phyloP scores from a whole-genome alignment of 2,888 invertebrate species.

The Melinaea marsaeus region DNA sequence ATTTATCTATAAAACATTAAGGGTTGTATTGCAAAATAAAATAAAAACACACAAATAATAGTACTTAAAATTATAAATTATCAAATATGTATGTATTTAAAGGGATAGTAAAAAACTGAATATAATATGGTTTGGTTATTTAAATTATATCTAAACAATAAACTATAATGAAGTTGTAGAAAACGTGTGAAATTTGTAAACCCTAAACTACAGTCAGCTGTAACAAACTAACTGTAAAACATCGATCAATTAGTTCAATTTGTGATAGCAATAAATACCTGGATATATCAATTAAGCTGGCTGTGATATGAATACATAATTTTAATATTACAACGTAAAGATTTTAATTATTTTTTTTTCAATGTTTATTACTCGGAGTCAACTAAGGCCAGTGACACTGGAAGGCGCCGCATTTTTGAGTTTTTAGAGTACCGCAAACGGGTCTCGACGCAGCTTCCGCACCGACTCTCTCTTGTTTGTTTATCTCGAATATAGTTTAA shows the following conservation, averaged over 20 bases:
- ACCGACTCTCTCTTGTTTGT: conserved; percentile 24
- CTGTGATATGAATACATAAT: conserved; percentile 22
- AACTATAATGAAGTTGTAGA: not conserved
- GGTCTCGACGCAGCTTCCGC: conserved; percentile 31
- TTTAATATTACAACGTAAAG: conserved; percentile 25
- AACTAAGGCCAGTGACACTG: conserved; percentile 65
- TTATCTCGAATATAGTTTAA: conserved; percentile 11
- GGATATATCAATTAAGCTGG: conserved; percentile 30
- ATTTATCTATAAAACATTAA: too few relatives aligned
- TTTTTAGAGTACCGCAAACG: conserved; percentile 36
- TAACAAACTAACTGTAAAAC: conserved; percentile 19
- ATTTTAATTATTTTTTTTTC: conserved; percentile 34
- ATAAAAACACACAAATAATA: too few relatives aligned
- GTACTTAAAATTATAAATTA: too few relatives aligned
- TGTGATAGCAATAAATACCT: conserved; percentile 26
- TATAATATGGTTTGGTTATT: too few relatives aligned
- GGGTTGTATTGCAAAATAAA: too few relatives aligned
- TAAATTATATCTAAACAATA: too few relatives aligned
- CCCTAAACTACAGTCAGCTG: not conserved
- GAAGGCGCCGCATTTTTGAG: conserved; percentile 46
- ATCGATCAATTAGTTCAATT: conserved; percentile 27
- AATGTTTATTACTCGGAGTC: conserved; percentile 35
- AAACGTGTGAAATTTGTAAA: not conserved
- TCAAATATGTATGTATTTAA: too few relatives aligned
- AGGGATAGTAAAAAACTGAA: too few relatives aligned